Conservation (phyloP, 2,113 vertebrate genomes). For the Apteryx owenii region DNA sequence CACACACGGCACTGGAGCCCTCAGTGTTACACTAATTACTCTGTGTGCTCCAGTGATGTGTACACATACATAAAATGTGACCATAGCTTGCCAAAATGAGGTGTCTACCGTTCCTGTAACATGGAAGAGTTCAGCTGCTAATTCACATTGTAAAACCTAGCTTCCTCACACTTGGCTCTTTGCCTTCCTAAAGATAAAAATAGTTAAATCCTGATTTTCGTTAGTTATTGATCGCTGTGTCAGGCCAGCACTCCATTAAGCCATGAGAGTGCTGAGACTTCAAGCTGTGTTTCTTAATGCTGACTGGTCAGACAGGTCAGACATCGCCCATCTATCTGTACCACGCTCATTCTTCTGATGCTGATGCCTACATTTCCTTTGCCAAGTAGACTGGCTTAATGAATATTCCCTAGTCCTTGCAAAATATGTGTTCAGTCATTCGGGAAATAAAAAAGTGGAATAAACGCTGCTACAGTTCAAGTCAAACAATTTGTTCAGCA, state of each 20-base stretch:
- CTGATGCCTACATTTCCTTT: not conserved
- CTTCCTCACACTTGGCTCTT: conserved; percentile 8
- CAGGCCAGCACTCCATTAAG: not conserved
- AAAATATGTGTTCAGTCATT: conserved; percentile 1
- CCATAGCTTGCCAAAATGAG: not conserved
- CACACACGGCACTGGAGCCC: not conserved
- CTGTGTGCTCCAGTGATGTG: not conserved
- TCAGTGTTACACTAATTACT: not conserved
- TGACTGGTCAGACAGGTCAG: not conserved
- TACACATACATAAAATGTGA: not conserved
- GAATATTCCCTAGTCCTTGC: not conserved
- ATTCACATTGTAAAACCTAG: not conserved
- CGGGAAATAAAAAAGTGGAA: not conserved
- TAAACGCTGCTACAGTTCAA: conserved; percentile 16
- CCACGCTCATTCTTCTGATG: not conserved
- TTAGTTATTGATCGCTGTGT: not conserved
- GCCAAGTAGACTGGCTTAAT: not conserved
- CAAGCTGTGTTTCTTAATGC: not conserved
- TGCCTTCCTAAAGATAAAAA: not conserved
- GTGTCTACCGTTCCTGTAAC: not conserved
- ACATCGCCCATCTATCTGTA: not conserved
- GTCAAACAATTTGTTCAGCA: conserved; percentile 13
- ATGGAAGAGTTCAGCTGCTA: not conserved
- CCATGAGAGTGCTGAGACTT: not conserved
- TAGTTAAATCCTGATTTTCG: not conserved